Evolutionary conservation across 1,140 invertebrate species (phyloP).

Genomic region (Pachypsylla venusta): DNA sequence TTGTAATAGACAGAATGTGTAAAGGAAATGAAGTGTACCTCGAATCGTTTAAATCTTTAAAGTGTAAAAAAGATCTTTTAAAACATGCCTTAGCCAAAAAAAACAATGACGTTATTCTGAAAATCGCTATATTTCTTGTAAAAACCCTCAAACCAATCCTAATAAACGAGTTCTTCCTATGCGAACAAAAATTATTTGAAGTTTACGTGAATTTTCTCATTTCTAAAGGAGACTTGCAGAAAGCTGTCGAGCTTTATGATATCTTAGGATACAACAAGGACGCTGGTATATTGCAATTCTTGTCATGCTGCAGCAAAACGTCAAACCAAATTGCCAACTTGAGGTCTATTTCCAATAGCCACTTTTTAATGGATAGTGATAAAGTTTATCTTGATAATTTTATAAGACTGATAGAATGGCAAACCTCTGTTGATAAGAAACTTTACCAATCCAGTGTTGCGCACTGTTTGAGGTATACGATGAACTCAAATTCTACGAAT

Average conservation of each 20-base stretch:
- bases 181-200: not conserved
- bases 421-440: constrained; percentile 3
- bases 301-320: not conserved
- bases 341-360: not conserved
- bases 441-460: not conserved
- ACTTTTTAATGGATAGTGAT: not conserved
- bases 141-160: not conserved
- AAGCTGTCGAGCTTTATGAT: not conserved
- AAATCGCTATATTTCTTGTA: not conserved
- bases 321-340: not conserved
- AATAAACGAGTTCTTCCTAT: not conserved
- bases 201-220: not conserved
- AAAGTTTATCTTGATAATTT: not conserved
- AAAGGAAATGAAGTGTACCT: not conserved
- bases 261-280: not conserved
- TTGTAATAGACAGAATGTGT: not conserved
- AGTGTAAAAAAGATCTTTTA: not conserved
- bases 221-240: not conserved
- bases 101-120: constrained; percentile 4
- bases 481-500: not conserved
- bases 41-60: not conserved
- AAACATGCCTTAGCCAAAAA: not conserved
- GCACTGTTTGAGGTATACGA: not conserved
- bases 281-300: not conserved
- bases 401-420: not conserved